Conservation (phyloP, 2,888 invertebrate species). For the Drosophila colorata region DNA sequence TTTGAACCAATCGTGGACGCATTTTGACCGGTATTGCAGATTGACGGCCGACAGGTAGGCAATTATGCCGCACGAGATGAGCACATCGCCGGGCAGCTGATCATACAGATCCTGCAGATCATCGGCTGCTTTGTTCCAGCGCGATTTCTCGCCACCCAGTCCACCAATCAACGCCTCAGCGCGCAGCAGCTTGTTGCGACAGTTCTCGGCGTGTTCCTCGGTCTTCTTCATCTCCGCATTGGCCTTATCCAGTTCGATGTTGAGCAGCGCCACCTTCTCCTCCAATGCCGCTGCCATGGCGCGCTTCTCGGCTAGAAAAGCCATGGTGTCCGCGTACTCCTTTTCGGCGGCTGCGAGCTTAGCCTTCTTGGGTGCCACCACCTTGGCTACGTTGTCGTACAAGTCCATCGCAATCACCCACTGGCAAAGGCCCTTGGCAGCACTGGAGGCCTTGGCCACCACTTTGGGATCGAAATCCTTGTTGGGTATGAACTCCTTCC, state of each 20-base stretch:
- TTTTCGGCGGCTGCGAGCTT: slow-evolving; percentile 92
- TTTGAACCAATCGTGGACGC: slow-evolving; percentile 90
- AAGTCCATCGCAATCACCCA: slow-evolving; percentile 97
- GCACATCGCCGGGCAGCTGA: slow-evolving; percentile 94
- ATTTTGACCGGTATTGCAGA: slow-evolving; percentile 87
- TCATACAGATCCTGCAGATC: slow-evolving; percentile 91
- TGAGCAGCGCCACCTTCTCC: slow-evolving; percentile 90
- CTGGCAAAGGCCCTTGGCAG: slow-evolving; percentile 96
- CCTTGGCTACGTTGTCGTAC: slow-evolving; percentile 94
- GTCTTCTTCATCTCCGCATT: slow-evolving; percentile 92
- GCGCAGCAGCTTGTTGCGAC: slow-evolving; percentile 92
- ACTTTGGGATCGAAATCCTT: slow-evolving; percentile 93
- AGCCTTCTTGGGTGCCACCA: slow-evolving; percentile 95
- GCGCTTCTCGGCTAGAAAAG: slow-evolving; percentile 93
- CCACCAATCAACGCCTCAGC: slow-evolving; percentile 96
- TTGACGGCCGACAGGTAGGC: slow-evolving; percentile 96
- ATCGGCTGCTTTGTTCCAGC: slow-evolving; percentile 93
- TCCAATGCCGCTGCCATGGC: slow-evolving; percentile 91
- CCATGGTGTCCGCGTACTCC: slow-evolving; percentile 93
- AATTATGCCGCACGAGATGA: slow-evolving; percentile 94
- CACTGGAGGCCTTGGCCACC: slow-evolving; percentile 93
- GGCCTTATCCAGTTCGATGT: slow-evolving; percentile 90
- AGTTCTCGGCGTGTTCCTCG: slow-evolving; percentile 92
- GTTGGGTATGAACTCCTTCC: slow-evolving; percentile 91
- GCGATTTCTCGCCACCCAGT: slow-evolving; percentile 93